A percentile compares a stretch with the other conserved stretches of the same genome.
These are phyloP conservation scores for Heliconius ismenius DNA, from an alignment of 2,888 invertebrate species.

Conservation along the genomic window DNA sequence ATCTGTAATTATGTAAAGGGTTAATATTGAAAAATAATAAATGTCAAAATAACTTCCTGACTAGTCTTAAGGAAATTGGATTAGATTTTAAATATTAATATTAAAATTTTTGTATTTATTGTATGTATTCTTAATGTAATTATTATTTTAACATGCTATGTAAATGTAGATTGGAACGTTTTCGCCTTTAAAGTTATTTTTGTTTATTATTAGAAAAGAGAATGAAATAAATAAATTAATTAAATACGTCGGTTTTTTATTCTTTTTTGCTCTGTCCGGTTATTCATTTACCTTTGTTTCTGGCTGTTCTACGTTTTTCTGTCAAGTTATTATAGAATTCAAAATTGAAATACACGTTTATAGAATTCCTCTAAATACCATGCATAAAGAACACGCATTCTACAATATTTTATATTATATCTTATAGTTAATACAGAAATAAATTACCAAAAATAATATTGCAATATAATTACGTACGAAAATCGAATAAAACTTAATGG, in stretches of 20 bases:
- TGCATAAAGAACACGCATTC: too few relatives aligned
- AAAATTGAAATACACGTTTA: too few relatives aligned
- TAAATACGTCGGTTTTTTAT: slow-evolving; percentile 24
- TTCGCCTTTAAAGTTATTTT: slow-evolving; percentile 61
- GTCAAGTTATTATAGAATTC: too few relatives aligned
- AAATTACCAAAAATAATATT: neutral
- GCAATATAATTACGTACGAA: neutral
- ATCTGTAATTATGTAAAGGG: slow-evolving; percentile 48
- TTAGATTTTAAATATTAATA: slow-evolving; percentile 52
- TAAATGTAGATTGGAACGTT: slow-evolving; percentile 55
- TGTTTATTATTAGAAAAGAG: slow-evolving; percentile 61
- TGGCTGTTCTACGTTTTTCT: too few relatives aligned
- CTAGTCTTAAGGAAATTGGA: slow-evolving; percentile 69
- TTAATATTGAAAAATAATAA: slow-evolving; percentile 47
- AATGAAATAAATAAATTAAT: slow-evolving; percentile 47
- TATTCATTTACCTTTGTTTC: too few relatives aligned
- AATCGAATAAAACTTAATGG: neutral
- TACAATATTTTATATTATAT: too few relatives aligned
- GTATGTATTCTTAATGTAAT: slow-evolving; percentile 60
- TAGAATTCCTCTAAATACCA: too few relatives aligned
- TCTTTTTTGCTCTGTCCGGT: neutral
- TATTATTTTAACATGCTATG: slow-evolving; percentile 40
- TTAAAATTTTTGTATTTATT: slow-evolving; percentile 56
- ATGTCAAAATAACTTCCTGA: slow-evolving; percentile 59
- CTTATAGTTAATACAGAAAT: too few relatives aligned